phyloP scores from a whole-genome alignment of 2,113 vertebrate genomes.

The Mesoclemmys tuberculata region DNA sequence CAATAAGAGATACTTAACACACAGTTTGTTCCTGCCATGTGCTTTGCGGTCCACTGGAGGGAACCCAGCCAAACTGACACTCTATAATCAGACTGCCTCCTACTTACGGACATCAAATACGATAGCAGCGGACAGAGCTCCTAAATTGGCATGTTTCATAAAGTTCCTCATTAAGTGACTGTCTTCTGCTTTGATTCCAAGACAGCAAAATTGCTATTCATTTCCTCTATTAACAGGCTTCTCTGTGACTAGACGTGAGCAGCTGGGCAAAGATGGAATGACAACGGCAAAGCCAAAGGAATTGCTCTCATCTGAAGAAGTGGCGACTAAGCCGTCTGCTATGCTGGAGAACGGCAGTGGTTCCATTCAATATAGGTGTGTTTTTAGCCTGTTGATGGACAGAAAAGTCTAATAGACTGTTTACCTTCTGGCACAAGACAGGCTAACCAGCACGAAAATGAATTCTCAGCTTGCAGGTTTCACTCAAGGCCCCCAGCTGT shows the following conservation, averaged over 20 bases:
- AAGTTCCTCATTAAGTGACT: slow-evolving; percentile 18
- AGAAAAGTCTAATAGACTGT: neutral
- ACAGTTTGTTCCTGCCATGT: neutral
- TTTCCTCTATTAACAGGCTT: slow-evolving; percentile 32
- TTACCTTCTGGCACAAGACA: neutral
- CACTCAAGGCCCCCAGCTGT: neutral
- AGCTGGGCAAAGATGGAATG: neutral
- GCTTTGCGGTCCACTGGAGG: slow-evolving; percentile 35
- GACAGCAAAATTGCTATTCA: neutral
- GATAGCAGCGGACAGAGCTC: neutral
- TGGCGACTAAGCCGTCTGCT: neutral
- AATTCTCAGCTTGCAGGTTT: slow-evolving; percentile 3
- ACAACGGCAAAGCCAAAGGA: neutral
- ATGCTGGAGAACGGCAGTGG: neutral
- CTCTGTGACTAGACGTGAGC: slow-evolving; percentile 21
- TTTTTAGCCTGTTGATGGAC: neutral
- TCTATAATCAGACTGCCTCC: neutral
- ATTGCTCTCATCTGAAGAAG: neutral
- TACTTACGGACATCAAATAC: neutral
- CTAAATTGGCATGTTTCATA: neutral
- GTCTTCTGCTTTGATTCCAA: neutral
- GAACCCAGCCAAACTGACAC: neutral
- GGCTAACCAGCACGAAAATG: neutral
- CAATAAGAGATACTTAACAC: neutral
- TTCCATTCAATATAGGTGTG: neutral